These are phyloP conservation scores for Atrichornis clamosus DNA, from an alignment of 2,113 vertebrate species.

Conservation along the genomic window DNA sequence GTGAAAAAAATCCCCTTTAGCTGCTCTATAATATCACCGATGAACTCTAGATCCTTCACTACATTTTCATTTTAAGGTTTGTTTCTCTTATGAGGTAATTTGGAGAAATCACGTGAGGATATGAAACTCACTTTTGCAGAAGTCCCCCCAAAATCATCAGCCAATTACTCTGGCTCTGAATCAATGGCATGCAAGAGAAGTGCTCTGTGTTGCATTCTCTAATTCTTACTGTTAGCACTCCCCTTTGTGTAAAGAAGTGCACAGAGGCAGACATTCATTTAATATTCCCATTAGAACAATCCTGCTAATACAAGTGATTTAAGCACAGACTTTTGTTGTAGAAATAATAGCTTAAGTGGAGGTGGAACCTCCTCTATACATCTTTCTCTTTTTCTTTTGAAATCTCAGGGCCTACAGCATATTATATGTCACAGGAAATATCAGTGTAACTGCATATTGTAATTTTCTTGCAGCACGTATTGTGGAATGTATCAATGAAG, in stretches of 20 bases:
- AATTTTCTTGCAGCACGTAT: slow-evolving; percentile 33
- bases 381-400: slow-evolving; percentile 41
- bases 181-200: background rate
- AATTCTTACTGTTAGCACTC: background rate
- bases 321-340: slow-evolving; percentile 54
- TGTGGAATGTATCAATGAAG: background rate
- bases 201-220: background rate
- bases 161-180: background rate
- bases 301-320: slow-evolving; percentile 43
- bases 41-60: background rate
- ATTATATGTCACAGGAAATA: slow-evolving; percentile 47
- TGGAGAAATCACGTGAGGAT: background rate
- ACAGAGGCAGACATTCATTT: background rate
- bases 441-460: slow-evolving; percentile 40
- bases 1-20: background rate
- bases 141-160: background rate
- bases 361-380: slow-evolving; percentile 46
- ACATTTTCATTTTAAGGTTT: background rate
- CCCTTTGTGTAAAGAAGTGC: background rate
- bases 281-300: slow-evolving; percentile 64
- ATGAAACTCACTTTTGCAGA: background rate
- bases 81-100: background rate
- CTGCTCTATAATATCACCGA: background rate
- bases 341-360: slow-evolving; percentile 64
- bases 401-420: slow-evolving; percentile 16